A percentile compares a stretch with the other conserved stretches of the same genome.
Evolutionary conservation across 2,888 invertebrate species (phyloP).

Genomic region (Ecdyonurus torrentis): DNA sequence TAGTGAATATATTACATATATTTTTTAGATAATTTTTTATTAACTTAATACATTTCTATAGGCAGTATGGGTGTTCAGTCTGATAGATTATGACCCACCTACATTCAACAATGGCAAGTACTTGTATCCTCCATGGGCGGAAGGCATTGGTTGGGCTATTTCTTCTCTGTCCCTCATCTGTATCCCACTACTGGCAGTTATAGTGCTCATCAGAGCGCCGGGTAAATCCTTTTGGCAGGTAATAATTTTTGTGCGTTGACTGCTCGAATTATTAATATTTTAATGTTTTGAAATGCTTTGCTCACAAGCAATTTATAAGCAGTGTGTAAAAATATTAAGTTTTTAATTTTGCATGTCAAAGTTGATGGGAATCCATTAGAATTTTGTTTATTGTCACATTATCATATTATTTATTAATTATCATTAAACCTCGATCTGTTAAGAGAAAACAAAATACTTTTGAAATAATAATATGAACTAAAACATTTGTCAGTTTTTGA

Average conservation of each 20-base stretch:
- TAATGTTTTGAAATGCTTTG: too few relatives aligned
- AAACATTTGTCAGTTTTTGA: neutral
- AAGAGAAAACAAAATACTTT: too few relatives aligned
- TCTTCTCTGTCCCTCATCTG: constrained; percentile 67
- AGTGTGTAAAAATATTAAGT: too few relatives aligned
- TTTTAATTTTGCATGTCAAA: too few relatives aligned
- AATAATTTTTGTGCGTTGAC: constrained; percentile 15
- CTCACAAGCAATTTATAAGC: too few relatives aligned
- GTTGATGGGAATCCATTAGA: too few relatives aligned
- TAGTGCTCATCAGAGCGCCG: constrained; percentile 48
- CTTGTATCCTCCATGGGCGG: constrained; percentile 69
- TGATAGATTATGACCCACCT: constrained; percentile 75
- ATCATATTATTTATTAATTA: too few relatives aligned
- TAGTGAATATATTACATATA: neutral
- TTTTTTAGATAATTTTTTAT: neutral
- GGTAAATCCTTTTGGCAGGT: constrained; percentile 60
- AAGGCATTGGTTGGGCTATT: constrained; percentile 72
- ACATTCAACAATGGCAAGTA: constrained; percentile 66
- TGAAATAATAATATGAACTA: too few relatives aligned
- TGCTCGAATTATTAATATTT: constrained; percentile 5
- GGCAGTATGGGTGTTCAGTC: constrained; percentile 74
- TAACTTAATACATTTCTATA: constrained; percentile 24
- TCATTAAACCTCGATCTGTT: too few relatives aligned
- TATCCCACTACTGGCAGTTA: constrained; percentile 66
- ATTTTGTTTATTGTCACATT: neutral